These are phyloP conservation scores for Campoletis raptor DNA, from an alignment of 2,888 invertebrate genomes.

Conservation along the genomic window DNA sequence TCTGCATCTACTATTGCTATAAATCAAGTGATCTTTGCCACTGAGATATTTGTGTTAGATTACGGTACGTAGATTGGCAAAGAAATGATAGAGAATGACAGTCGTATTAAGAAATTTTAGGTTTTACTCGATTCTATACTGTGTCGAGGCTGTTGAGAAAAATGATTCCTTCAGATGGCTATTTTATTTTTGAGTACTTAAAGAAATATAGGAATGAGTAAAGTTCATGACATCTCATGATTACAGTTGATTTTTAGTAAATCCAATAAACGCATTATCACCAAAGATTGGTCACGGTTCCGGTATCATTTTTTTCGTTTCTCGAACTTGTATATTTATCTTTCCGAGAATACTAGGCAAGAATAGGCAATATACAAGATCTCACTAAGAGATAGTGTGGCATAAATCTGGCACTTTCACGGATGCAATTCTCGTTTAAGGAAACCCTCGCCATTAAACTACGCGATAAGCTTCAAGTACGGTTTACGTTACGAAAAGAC, in stretches of 20 bases:
- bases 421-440: constrained; percentile 56
- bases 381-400: constrained; percentile 6
- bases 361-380: constrained; percentile 4
- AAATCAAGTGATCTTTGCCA: constrained; percentile 32
- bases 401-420: constrained; percentile 49
- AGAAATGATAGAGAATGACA: not conserved
- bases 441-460: constrained; percentile 46
- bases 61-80: not conserved
- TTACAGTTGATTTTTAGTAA: not conserved
- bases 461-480: constrained; percentile 42
- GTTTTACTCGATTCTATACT: not conserved
- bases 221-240: too few species aligned
- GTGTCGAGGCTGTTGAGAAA: not conserved
- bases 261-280: not conserved
- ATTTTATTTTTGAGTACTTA: not conserved
- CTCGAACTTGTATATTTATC: not conserved
- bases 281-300: constrained; percentile 2
- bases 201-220: not conserved
- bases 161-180: not conserved
- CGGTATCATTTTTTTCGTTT: not conserved
- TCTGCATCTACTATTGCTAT: not conserved
- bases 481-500: constrained; percentile 14
- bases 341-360: not conserved
- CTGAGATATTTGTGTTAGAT: constrained; percentile 6
- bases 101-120: not conserved